These are phyloP conservation scores for Heliconius nattereri DNA, from an alignment of 1,140 invertebrate genomes.

Conservation along the genomic window DNA sequence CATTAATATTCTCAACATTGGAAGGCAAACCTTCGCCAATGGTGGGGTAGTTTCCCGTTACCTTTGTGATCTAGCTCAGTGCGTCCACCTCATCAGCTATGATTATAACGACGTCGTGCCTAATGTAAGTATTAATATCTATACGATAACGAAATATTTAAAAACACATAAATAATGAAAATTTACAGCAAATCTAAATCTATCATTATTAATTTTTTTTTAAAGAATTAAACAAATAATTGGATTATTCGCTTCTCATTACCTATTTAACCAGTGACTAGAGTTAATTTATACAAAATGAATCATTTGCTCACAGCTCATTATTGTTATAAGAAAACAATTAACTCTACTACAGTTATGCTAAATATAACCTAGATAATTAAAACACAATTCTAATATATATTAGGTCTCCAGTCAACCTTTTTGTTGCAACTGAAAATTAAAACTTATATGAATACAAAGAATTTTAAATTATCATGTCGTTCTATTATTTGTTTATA, in stretches of 20 bases:
- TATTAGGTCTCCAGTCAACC: neutral
- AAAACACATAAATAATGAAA: too few relatives aligned
- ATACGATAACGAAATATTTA: too few relatives aligned
- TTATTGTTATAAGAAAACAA: neutral
- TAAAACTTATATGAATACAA: neutral
- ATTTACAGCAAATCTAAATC: too few relatives aligned
- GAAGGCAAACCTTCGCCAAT: constrained; percentile 77
- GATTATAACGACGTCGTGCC: constrained; percentile 84
- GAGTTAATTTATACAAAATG: neutral
- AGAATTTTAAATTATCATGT: neutral
- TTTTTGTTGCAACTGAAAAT: neutral
- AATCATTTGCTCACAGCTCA: neutral
- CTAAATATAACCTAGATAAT: neutral
- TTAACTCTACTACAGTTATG: neutral
- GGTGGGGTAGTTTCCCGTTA: constrained; percentile 82
- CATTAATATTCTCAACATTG: constrained; percentile 85
- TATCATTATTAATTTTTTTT: neutral
- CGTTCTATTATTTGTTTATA: too few relatives aligned
- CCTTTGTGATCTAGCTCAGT: constrained; percentile 84
- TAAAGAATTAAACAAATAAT: neutral
- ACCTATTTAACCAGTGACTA: neutral
- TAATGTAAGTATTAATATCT: constrained; percentile 72
- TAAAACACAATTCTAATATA: neutral
- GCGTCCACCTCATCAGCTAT: constrained; percentile 82
- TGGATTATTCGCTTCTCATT: neutral